phyloP scores from a whole-genome alignment of 2,113 vertebrate species.

The Trogon melanurus region DNA sequence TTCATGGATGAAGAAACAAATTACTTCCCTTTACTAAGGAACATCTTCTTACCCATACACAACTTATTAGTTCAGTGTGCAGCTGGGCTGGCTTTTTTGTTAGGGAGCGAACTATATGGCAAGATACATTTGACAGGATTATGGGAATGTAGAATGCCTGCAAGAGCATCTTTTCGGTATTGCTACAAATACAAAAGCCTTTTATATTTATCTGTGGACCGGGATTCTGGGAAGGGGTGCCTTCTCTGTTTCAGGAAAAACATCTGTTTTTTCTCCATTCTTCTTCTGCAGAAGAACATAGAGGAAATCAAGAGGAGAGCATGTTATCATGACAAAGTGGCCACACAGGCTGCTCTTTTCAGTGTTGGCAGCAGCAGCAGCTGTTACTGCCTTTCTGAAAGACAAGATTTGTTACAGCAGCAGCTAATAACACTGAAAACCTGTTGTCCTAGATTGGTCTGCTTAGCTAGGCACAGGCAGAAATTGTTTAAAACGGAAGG shows the following conservation, averaged over 20 bases:
- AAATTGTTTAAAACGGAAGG: background rate
- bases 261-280: background rate
- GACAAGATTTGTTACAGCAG: background rate
- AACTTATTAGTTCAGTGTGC: background rate
- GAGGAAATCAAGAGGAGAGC: background rate
- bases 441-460: background rate
- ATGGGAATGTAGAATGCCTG: background rate
- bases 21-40: background rate
- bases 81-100: background rate
- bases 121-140: background rate
- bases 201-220: background rate
- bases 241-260: background rate
- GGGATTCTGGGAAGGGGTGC: background rate
- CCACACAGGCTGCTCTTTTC: background rate
- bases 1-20: background rate
- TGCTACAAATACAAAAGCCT: background rate
- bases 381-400: background rate
- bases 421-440: background rate
- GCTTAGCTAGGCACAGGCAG: background rate
- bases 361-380: background rate
- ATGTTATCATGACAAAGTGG: background rate
- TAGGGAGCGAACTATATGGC: background rate
- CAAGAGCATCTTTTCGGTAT: background rate
- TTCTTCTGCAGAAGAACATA: background rate
- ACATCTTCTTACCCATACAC: background rate